Evolutionary conservation across 2,797 vertebrate species (phyloP), one percentile per base, ranked within the genome.

Genomic region (Characodon lateralis): DNA sequence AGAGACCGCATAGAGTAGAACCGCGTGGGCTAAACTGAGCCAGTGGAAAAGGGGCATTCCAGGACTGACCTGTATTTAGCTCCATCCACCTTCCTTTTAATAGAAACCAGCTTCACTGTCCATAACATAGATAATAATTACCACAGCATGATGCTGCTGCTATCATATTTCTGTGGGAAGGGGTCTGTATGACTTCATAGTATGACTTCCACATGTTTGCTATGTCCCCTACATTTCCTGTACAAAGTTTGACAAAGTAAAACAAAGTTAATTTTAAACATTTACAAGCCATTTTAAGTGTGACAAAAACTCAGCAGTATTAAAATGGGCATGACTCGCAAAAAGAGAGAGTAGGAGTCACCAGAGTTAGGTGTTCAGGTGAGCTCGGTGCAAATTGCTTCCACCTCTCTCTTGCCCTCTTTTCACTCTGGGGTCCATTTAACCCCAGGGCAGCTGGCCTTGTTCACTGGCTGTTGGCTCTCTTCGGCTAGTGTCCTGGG

Each of bases 401-500:
- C 82, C 90, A 74, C 80, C 77, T 78, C 86, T 74, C 72, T 80
- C 82, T 65, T 78, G 78, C 83, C 78, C 73, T 58, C 73, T 7
- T n/a, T 53, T 73, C 75, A 86, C 90, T 85, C 89, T 74, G 51
- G 92, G 91, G 87, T 89, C 87, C 90, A 89, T 87, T 94, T 93
- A 91, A 93, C 92, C 91, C 85, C 56, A 18, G 50, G 56, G 43
- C 55, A 65, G 82, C 88, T 90, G 91, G 80, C 84, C 87, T 74
- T 14, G 26, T 16, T 71, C 81, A 80, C 71, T n/a, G 75, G 78
- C 88, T 53, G 79, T 58, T 72, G 72, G 24, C 39, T 87, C 86
- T 82, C 70, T 55, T 43, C 20, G 81, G 73, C 73, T 77, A 22
- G 74, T 83, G 88, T 90, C 88, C 77, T 18, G 72, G 78, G 84